Evolutionary conservation across 2,888 invertebrate species (phyloP), one percentile per base, ranked within the genome.

Genomic region (Oscheius sp.): DNA sequence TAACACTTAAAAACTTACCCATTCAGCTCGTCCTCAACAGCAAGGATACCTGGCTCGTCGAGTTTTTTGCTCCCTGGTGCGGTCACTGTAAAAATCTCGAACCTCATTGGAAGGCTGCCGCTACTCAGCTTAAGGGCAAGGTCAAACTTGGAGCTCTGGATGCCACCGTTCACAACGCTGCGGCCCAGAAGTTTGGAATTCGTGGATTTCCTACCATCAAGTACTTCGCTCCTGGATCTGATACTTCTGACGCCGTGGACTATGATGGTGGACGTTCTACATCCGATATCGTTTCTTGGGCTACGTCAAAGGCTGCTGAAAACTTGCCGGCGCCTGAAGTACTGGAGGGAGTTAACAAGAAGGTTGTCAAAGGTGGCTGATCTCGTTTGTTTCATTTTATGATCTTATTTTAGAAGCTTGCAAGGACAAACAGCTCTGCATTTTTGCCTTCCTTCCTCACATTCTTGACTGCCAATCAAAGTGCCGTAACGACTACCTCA

Each of bases 151-250:
- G 97, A 76, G 96, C 97, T 2, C 90, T 99, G 0, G 99, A 99
- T 91, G 96, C 98, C 0, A 99, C 98, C 0, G 94, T 94, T 0
- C 94, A 99, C 91, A 93, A 93, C 76, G 90, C 91, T 13, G 94
- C 94, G 90, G 94, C 96, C 0, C 91, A 92, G 81, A 93, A 94
- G 88, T 98, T 94, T 90, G 93, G 93, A 83, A 88, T 98, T 48
- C 93, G 94, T 83, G 97, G 98, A 0, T 98, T 96, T 91, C 98
- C 98, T 1, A 96, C 97, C 48, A 98, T 99, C 88, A 98, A 98
- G 77, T 86, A 84, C 76, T 88, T 90, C 77, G 90, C 90, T 21
- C 93, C 93, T 87, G 94, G 95, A 90, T 91, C 91, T 33, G 84
- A 81, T 74, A 90, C 89, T 32, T 71, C 62, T 21, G 88, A 88